Evolutionary conservation across 2,797 vertebrate genomes (phyloP), one percentile per base, ranked within the genome.

Genomic region (Urophycis tenuis): DNA sequence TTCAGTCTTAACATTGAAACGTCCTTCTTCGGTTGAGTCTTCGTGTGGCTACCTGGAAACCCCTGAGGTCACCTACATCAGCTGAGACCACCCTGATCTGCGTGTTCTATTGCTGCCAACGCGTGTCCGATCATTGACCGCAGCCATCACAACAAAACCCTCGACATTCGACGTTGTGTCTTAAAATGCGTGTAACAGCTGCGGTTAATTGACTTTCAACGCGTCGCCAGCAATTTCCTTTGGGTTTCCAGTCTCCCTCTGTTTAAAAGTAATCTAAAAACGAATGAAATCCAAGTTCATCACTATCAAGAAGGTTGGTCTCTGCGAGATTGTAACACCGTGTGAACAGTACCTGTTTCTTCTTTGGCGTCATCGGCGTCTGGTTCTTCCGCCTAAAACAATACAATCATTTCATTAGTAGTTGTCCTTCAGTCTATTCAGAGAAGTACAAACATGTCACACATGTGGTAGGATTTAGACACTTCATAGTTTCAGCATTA

Each of bases 231-330:
- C 94, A 96, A 96, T 93, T 93, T 81, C 92, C 90, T 92, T 93
- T 90, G 94, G 93, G 91, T 95, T 98, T 98, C 96, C 97, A 98
- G 97, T 98, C 97, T 97, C 97, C 95, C 95, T 87, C 80, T 90
- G 87, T 85, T 90, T 84, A 85, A 88, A 89, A 81, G 87, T 89
- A 83, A 49, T 85, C 78, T 83, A 82, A 88, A 71, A 25, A 85
- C 87, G 85, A 88, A 86, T 89, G 84, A 85, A 87, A 86, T 90
- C 87, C 87, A 88, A 87, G 82, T 81, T 89, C 85, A 90, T 85
- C 81, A 88, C 88, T 87, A 83, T 78, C 78, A 80, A 83, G 83
- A 85, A 79, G 86, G 74, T 71, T 0, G 25, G 75, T 84, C 77
- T 67, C 72, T 34, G 34, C 11, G n/a, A 49, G 78, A 80, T 83